Conservation (phyloP, 2,888 invertebrate species). For the Nymphalis c-album region DNA sequence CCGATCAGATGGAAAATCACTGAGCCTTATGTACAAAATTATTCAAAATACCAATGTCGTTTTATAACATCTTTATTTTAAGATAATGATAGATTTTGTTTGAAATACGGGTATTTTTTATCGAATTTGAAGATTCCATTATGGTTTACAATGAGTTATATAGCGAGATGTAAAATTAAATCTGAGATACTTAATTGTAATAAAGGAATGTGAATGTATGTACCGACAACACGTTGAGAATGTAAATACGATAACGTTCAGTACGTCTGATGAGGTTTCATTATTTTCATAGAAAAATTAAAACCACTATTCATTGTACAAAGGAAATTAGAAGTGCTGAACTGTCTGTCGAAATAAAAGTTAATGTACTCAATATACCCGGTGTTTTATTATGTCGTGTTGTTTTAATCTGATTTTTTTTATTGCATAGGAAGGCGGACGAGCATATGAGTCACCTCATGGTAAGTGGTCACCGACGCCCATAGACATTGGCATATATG, state of each 20-base stretch:
- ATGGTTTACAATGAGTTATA: conserved; percentile 1
- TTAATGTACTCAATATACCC: conserved; percentile 23
- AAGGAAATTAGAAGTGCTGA: conserved; percentile 30
- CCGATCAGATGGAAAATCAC: background rate
- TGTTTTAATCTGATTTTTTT: too few relatives aligned
- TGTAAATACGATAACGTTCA: conserved; percentile 16
- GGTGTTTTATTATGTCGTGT: conserved; percentile 17
- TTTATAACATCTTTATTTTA: conserved; percentile 16
- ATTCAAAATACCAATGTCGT: conserved; percentile 13
- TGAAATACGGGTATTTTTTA: conserved; percentile 34
- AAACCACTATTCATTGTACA: conserved; percentile 8
- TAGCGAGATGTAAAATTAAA: conserved; percentile 3
- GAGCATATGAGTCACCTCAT: too few relatives aligned
- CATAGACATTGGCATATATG: too few relatives aligned
- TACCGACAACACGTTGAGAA: conserved; percentile 17
- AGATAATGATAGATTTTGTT: conserved; percentile 27
- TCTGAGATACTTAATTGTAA: conserved; percentile 31
- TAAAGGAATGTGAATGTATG: conserved; percentile 11
- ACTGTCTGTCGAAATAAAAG: conserved; percentile 23
- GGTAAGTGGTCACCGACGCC: too few relatives aligned
- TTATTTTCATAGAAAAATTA: conserved; percentile 9
- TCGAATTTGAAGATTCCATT: conserved; percentile 30
- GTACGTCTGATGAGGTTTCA: conserved; percentile 24
- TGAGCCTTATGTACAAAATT: conserved; percentile 27
- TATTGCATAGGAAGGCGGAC: too few relatives aligned